These are phyloP conservation scores for Echinarachnius parma DNA, from an alignment of 53 echinoderm and acorn worm species.

Conservation along the genomic window DNA sequence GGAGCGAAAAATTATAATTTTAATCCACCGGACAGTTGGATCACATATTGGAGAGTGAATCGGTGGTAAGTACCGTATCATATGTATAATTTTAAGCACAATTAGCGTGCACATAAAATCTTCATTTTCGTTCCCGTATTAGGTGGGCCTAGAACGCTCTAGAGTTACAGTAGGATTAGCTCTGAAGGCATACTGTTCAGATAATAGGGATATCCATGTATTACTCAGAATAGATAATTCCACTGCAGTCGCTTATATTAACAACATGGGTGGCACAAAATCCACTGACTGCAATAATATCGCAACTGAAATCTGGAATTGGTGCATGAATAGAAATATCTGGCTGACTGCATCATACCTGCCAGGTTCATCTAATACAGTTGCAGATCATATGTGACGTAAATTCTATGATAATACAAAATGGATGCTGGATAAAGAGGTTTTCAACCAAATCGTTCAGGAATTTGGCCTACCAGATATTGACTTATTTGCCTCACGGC, in stretches of 20 bases:
- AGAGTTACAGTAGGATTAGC: no score
- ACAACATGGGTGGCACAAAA: conserved; percentile 41
- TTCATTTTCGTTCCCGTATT: no score
- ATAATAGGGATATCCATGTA: conserved; percentile 14
- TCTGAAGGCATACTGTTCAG: conserved; percentile 33
- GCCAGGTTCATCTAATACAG: conserved; percentile 34
- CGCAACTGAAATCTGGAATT: conserved; percentile 38
- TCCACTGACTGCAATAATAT: conserved; percentile 11
- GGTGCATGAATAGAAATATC: conserved; percentile 42
- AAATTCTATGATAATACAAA: conserved; percentile 32
- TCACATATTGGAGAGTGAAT: no score
- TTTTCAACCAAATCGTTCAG: conserved; percentile 9
- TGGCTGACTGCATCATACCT: conserved; percentile 27
- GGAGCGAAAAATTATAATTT: no score
- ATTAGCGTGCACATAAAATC: no score
- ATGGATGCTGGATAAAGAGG: conserved; percentile 35
- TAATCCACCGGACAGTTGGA: no score
- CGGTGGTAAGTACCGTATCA: no score
- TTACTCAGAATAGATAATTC: conserved; percentile 45
- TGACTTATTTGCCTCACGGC: conserved; percentile 56
- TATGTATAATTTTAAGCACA: no score
- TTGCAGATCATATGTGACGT: conserved; percentile 53
- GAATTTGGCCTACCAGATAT: conserved; percentile 50
- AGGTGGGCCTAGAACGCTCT: no score
- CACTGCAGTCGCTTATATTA: conserved; percentile 37